Base-by-base conservation (phyloP, 2,888 invertebrate genomes). In the Nephrocerus scutellatus region DNA sequence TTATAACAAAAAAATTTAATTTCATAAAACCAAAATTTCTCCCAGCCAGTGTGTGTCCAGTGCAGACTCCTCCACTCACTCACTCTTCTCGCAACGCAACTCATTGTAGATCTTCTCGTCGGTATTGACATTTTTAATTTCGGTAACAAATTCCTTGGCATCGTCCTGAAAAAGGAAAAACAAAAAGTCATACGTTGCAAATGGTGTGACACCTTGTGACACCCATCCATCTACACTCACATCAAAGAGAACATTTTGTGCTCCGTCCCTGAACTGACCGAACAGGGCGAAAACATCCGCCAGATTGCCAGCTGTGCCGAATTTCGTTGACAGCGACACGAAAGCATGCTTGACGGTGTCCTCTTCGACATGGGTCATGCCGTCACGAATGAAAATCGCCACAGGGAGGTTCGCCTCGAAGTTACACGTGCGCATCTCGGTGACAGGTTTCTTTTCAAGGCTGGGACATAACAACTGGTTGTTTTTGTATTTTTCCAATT, bases 221-320 rank as follows among this genome's bases (percentile, higher is more conserved):
- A 12, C 13, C 18, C 18, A 24, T 7, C 6, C 3, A n/a, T n/a
- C 6, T 28, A 16, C 28, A 58, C 62, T 63, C 48, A 66, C 66
- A 44, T 52, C 50, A 41, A 69, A 69, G 20, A 69, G 39, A 10
- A 68, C 58, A 43, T 69, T 48, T 39, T 56, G 47, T 12, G 56
- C 39, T 20, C 56, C 59, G 38, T 49, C 41, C 35, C 59, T 56
- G 40, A 56, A 69, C 41, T 59, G 56, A 3, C 60, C 63, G 35
- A 69, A 69, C 30, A 69, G 41, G 3, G 60, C 54, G 43, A 69
- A 69, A 8, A 69, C 66, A 55, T 68, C 66, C 30, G 59, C 49
- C 20, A 60, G 30, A 41, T 59, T 62, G 28, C 58, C 60, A 5
- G 35, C 39, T 28, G 53, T 54, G 1, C 68, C 66, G 15, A 69